Evolutionary conservation across 2,113 vertebrate species (phyloP).

Genomic region (Carassius gibelio): DNA sequence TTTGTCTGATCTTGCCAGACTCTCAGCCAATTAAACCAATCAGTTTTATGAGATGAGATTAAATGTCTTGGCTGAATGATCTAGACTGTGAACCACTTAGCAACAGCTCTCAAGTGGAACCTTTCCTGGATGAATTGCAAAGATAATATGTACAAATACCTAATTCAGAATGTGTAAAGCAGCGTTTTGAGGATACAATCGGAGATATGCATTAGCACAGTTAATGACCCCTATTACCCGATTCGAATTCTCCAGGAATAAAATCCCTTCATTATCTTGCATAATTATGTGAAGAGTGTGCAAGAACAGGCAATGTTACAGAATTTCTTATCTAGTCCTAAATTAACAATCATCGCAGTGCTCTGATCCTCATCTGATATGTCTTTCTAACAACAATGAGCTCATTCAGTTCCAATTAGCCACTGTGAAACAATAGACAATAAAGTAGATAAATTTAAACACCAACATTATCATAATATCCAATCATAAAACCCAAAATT

Average conservation of each 20-base stretch:
- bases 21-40: constrained; percentile 39
- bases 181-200: background rate
- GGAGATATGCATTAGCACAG: background rate
- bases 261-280: background rate
- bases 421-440: constrained; percentile 2
- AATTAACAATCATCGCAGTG: background rate
- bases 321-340: constrained; percentile 11
- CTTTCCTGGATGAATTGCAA: constrained; percentile 17
- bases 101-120: constrained; percentile 23
- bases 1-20: constrained; percentile 19
- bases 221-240: constrained; percentile 5
- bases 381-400: background rate
- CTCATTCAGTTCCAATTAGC: constrained; percentile 37
- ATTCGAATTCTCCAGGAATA: constrained; percentile 10
- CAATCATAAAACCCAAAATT: constrained; percentile 28
- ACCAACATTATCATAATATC: constrained; percentile 29
- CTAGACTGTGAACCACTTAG: background rate
- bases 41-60: constrained; percentile 36
- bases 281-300: background rate
- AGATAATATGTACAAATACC: constrained; percentile 18
- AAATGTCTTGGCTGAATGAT: constrained; percentile 34
- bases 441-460: constrained; percentile 22
- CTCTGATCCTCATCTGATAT: background rate
- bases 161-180: constrained; percentile 25
- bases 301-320: background rate